These are phyloP conservation scores for Dasysyrphus albostriatus DNA, from an alignment of 2,888 invertebrate species.

Conservation along the genomic window DNA sequence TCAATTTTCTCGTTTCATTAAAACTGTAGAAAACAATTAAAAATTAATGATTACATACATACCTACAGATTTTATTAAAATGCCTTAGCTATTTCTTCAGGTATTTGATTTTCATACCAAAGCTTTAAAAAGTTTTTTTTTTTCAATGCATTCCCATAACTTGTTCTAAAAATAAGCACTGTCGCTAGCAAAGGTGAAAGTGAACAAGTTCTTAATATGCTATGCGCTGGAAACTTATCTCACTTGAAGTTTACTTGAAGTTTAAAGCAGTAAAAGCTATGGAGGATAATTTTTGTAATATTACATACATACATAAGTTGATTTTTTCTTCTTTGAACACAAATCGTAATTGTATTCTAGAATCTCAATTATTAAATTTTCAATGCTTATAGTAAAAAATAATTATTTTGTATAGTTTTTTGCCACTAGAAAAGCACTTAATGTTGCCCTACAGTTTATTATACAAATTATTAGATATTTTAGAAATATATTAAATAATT, in stretches of 20 bases:
- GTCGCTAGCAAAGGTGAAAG: constrained; percentile 38
- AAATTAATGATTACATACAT: neutral
- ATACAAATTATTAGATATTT: no score
- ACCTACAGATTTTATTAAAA: neutral
- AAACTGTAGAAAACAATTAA: neutral
- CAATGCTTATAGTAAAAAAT: no score
- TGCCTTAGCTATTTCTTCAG: neutral
- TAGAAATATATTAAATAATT: no score
- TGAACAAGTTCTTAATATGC: constrained; percentile 16
- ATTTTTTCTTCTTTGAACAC: no score
- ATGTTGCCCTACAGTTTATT: no score
- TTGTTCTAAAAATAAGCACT: constrained; percentile 33
- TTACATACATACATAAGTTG: neutral
- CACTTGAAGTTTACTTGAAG: constrained; percentile 1
- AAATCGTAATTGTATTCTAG: no score
- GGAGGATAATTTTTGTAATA: neutral
- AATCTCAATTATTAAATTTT: no score
- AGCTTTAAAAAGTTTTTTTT: neutral
- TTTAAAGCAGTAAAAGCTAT: constrained; percentile 19
- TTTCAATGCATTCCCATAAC: constrained; percentile 19
- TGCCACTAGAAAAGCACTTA: no score
- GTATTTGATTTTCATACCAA: neutral
- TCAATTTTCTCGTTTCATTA: neutral
- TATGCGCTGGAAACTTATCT: constrained; percentile 25
- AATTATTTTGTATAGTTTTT: no score